Evolutionary conservation across 2,113 vertebrate species (phyloP), one percentile per base, ranked within the genome.

Genomic region (Lycaon pictus): DNA sequence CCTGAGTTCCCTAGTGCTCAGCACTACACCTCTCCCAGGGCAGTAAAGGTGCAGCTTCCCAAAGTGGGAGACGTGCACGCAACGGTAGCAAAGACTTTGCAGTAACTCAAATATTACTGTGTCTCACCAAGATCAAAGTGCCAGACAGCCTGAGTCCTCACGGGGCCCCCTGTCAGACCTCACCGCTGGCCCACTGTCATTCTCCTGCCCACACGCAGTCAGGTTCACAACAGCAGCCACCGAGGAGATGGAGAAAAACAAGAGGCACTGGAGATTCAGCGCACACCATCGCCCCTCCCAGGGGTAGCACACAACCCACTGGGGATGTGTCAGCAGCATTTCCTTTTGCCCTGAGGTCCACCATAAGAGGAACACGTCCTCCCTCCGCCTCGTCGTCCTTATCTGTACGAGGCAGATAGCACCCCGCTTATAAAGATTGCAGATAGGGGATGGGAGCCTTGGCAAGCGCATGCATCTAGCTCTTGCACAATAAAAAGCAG

Each of bases 41-140:
- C 62, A 10, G 23, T 4, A 19, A 10, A 27, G 8, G 37, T 43
- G n/a, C 32, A 35, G 12, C 51, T 48, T 25, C 19, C 55, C 63
- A 17, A 53, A 53, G 37, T 5, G 23, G 29, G 27, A n/a, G 72
- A n/a, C 0, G 0, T 7, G 3, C 1, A 0, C 0, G 5, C 25
- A 58, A 11, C 11, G 20, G n/a, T 11, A 25, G 19, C 35, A n/a
- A 87, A 56, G 65, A 32, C 43, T 43, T 43, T 7, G 62, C 22
- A 32, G 16, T 11, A 55, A 15, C 19, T 51, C 71, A 37, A 29
- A 16, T 32, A 11, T 7, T 1, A 25, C 53, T 43, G 0, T 0
- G 12, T 20, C 60, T 74, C 62, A 3, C n/a, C 76, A 32, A 62
- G 20, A 25, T 48, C 23, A 27, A 80, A n/a, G 11, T 7, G 15